Conservation (phyloP, 2,113 vertebrate species). For the Malaclemys terrapin region DNA sequence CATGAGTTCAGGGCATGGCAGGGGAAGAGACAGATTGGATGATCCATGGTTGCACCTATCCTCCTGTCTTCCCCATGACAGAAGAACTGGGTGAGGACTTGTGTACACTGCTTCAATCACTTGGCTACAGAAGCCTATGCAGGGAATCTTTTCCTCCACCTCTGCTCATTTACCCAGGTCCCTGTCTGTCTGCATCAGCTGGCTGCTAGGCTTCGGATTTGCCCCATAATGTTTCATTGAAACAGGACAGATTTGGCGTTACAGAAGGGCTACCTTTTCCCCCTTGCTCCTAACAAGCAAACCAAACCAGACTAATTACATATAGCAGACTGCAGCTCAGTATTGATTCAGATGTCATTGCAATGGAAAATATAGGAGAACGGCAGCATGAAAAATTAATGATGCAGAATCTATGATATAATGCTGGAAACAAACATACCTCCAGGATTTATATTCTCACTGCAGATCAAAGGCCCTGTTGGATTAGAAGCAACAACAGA, state of each 20-base stretch:
- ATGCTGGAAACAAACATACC: slow-evolving; percentile 9
- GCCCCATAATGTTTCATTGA: background rate
- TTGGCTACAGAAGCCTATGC: background rate
- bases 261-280: rapidly evolving
- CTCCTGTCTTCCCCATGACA: background rate
- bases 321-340: slow-evolving; percentile 2
- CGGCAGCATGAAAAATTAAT: slow-evolving; percentile 32
- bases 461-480: slow-evolving; percentile 24
- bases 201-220: background rate
- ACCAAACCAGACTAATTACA: slow-evolving; percentile 39
- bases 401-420: background rate
- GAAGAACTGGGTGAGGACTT: background rate
- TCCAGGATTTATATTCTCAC: slow-evolving; percentile 32
- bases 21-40: background rate
- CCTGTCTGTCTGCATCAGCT: background rate
- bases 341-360: slow-evolving; percentile 27
- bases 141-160: background rate
- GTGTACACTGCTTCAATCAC: background rate
- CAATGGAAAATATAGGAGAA: slow-evolving; percentile 23
- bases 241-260: background rate
- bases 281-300: background rate
- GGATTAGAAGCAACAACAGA: background rate
- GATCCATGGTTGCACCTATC: background rate
- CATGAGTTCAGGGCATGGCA: background rate
- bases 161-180: background rate